A percentile compares a stretch with the other conserved stretches of the same genome.
These are phyloP conservation scores for Sebastiscus tertius DNA, from an alignment of 2,797 vertebrate species.

Conservation along the genomic window DNA sequence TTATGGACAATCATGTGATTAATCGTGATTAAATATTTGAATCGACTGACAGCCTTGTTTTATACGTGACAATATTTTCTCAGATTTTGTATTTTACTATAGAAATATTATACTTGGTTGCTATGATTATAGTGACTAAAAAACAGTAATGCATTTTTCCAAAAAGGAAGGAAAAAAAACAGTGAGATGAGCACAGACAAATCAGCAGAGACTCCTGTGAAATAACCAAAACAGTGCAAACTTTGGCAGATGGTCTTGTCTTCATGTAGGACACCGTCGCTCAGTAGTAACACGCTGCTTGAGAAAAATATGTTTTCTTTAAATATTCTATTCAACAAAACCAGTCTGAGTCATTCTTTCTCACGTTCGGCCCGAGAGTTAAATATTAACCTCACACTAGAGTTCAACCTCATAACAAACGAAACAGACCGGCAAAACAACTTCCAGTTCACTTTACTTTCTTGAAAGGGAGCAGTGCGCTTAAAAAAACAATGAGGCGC, in stretches of 20 bases:
- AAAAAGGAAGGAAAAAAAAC: no score
- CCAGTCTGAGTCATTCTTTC: background rate
- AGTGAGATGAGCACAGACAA: background rate
- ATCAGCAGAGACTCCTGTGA: background rate
- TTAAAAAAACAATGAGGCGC: constrained; percentile 7
- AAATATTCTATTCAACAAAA: background rate
- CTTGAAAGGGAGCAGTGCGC: background rate
- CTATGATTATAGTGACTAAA: no score
- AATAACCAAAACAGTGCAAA: background rate
- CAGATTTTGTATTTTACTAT: no score
- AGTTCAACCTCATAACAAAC: constrained; percentile 22
- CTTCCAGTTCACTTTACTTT: constrained; percentile 14
- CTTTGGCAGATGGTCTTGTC: background rate
- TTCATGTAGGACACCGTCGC: background rate
- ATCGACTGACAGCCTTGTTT: no score
- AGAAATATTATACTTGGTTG: no score
- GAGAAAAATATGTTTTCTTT: background rate
- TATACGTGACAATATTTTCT: no score
- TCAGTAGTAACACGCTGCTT: background rate
- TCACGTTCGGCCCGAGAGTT: background rate
- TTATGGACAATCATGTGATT: no score
- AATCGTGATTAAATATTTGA: no score
- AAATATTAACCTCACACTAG: background rate
- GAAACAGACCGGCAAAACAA: background rate
- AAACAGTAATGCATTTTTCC: no score